A percentile compares a stretch with the other conserved stretches of the same genome.
These are phyloP conservation scores for Smittia sp. DNA, from an alignment of 2,888 invertebrate species.

Conservation along the genomic window DNA sequence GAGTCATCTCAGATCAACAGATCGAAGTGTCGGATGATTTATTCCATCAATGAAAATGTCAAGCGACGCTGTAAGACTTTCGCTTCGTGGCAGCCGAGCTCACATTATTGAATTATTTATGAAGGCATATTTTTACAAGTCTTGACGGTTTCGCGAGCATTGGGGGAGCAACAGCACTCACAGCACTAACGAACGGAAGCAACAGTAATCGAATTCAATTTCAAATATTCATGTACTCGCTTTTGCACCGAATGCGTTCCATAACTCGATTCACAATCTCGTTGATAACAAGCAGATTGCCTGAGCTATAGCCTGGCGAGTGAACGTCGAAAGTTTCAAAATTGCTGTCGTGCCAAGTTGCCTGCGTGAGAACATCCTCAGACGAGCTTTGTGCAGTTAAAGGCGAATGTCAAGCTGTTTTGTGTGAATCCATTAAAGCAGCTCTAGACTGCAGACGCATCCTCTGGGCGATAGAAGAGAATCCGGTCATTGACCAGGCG, in stretches of 20 bases:
- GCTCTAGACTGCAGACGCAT: too few species aligned
- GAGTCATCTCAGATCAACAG: too few species aligned
- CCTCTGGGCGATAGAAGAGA: too few species aligned
- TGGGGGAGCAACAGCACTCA: not conserved
- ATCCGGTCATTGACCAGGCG: too few species aligned
- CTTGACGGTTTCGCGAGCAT: not conserved
- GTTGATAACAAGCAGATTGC: not conserved
- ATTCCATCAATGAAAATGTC: constrained; percentile 6
- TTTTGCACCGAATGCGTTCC: not conserved
- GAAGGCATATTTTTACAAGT: not conserved
- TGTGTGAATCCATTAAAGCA: too few species aligned
- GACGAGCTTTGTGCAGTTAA: too few species aligned
- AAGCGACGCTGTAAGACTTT: not conserved
- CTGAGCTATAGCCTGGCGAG: not conserved
- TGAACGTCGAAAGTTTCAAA: not conserved
- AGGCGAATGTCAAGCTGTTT: too few species aligned
- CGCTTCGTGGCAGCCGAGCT: not conserved
- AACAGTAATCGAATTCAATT: not conserved
- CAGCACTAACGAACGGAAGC: not conserved
- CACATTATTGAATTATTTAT: not conserved
- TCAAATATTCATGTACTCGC: not conserved
- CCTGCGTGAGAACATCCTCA: too few species aligned
- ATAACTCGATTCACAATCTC: too few species aligned
- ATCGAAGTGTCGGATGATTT: not conserved
- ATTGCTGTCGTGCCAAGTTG: too few species aligned